These are phyloP conservation scores for Ectobius pallidus DNA, from an alignment of 2,888 invertebrate species.

Conservation along the genomic window DNA sequence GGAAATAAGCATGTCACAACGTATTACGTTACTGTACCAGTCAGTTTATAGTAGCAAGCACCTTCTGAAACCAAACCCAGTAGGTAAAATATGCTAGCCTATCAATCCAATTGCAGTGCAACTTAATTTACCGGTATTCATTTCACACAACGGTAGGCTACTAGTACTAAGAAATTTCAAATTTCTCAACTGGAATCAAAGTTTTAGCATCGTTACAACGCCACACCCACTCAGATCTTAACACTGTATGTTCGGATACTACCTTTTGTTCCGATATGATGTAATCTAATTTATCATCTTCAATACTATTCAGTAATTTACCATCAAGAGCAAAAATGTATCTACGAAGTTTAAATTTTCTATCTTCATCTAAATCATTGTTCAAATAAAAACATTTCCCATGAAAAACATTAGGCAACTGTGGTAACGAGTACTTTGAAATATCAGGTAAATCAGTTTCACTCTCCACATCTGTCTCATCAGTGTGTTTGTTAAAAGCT, in stretches of 20 bases:
- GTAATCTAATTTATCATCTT: slow-evolving; percentile 33
- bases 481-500: slow-evolving; percentile 46
- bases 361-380: slow-evolving; percentile 51
- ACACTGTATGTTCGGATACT: slow-evolving; percentile 50
- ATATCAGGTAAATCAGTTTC: slow-evolving; percentile 42
- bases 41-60: no score
- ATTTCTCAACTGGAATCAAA: slow-evolving; percentile 43
- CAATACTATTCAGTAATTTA: slow-evolving; percentile 49
- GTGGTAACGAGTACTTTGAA: slow-evolving; percentile 46
- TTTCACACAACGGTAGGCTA: no score
- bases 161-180: not conserved
- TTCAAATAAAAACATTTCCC: slow-evolving; percentile 59
- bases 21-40: no score
- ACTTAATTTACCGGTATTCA: no score
- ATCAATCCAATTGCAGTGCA: no score
- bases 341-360: slow-evolving; percentile 53
- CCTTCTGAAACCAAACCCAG: no score
- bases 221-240: slow-evolving; percentile 66
- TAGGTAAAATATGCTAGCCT: no score
- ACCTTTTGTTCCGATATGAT: slow-evolving; percentile 48
- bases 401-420: slow-evolving; percentile 59
- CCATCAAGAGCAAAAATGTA: slow-evolving; percentile 70
- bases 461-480: slow-evolving; percentile 54
- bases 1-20: no score
- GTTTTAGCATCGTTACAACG: slow-evolving; percentile 58